Percentiles rank a stretch among this genome's conserved stretches.
Evolutionary conservation across 2,797 vertebrate genomes (phyloP).

Genomic region (Peromyscus eremicus): DNA sequence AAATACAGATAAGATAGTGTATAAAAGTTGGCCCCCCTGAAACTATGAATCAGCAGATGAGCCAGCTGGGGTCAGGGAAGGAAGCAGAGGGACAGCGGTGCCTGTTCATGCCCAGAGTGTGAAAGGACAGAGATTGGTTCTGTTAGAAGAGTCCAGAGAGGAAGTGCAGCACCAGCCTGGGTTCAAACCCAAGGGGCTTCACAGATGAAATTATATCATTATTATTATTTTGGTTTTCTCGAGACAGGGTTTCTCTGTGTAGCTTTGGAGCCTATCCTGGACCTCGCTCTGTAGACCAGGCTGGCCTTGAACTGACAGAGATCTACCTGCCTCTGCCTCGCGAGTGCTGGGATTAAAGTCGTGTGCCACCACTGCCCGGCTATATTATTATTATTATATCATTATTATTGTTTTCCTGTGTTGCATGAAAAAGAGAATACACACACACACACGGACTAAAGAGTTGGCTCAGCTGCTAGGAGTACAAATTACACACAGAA

Average conservation of each 20-base stretch:
- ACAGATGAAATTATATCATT: not conserved
- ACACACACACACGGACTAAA: not conserved
- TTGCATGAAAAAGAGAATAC: not conserved
- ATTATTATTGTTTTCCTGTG: not conserved
- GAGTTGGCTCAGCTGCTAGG: not conserved
- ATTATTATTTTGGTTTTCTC: too few species aligned
- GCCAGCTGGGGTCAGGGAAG: rapidly evolving
- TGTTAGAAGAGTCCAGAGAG: too few species aligned
- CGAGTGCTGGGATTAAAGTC: too few species aligned
- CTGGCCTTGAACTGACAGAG: too few species aligned
- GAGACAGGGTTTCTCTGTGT: too few species aligned
- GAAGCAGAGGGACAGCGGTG: not conserved
- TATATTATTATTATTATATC: too few species aligned
- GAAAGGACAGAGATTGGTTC: not conserved
- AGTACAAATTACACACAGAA: not conserved
- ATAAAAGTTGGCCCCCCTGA: not conserved
- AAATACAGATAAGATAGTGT: not conserved
- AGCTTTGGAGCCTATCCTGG: too few species aligned
- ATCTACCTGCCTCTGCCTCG: too few species aligned
- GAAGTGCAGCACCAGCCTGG: not conserved
- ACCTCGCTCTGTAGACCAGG: too few species aligned
- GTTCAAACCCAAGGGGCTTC: not conserved
- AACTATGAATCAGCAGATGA: not conserved
- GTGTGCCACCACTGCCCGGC: too few species aligned
- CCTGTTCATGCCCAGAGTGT: too few species aligned